These are phyloP conservation scores for Heliocidaris tuberculata DNA, from an alignment of 35 echinoderm and acorn worm genomes.

Conservation along the genomic window DNA sequence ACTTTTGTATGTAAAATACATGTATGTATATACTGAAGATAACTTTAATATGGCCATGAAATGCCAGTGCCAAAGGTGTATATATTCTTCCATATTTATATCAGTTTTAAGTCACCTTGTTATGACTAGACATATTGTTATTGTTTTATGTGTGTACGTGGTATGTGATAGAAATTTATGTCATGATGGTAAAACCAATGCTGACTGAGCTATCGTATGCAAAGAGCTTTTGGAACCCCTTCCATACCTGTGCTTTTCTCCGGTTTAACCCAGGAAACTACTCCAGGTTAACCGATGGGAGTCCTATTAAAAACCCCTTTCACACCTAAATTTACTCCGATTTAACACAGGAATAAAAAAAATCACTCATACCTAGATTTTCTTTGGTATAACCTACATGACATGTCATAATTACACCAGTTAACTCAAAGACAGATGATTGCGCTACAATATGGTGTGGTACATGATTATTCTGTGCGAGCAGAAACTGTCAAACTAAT, in stretches of 20 bases:
- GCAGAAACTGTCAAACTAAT: too few species aligned
- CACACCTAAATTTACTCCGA: too few species aligned
- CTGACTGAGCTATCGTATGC: background rate
- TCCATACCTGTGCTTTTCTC: too few species aligned
- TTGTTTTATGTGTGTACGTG: background rate
- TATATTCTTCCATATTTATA: constrained; percentile 46
- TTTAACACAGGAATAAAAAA: too few species aligned
- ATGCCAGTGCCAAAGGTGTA: constrained; percentile 41
- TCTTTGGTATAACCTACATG: too few species aligned
- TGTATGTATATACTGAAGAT: background rate
- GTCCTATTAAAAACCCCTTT: too few species aligned
- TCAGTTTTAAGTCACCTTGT: constrained; percentile 17
- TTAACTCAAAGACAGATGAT: too few species aligned
- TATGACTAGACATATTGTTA: background rate
- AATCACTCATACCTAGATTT: too few species aligned
- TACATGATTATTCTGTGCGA: too few species aligned
- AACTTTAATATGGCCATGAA: background rate
- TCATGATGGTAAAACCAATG: background rate
- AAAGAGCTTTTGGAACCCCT: background rate
- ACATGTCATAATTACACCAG: too few species aligned
- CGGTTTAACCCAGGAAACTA: background rate
- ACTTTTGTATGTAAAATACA: background rate
- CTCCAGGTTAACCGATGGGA: background rate
- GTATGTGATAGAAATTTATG: background rate
- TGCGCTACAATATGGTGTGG: too few species aligned